phyloP scores from a whole-genome alignment of 2,888 invertebrate genomes.

The Scaptodrosophila latifasciaeformis region DNA sequence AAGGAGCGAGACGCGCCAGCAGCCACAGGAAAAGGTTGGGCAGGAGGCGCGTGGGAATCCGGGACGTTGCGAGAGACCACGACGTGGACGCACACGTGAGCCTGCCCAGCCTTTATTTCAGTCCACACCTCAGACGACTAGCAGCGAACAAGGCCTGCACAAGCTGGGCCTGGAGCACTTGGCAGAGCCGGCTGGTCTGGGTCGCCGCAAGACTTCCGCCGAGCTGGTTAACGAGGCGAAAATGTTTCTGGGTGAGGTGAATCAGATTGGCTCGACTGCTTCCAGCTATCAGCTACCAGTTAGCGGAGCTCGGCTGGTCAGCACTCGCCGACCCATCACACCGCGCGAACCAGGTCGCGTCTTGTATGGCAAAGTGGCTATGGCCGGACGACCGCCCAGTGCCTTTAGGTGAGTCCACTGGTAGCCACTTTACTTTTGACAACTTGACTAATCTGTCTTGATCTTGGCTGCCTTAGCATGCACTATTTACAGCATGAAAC shows the following conservation, averaged over 20 bases:
- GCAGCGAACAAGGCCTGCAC: conserved; percentile 8
- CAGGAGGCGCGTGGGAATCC: no score
- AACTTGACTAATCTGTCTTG: no score
- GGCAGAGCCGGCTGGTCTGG: conserved; percentile 35
- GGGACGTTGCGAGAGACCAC: conserved; percentile 4
- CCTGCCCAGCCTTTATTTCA: no score
- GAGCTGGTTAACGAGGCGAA: conserved; percentile 88
- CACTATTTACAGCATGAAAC: conserved; percentile 79
- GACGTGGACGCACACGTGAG: conserved; percentile 1
- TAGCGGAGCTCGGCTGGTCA: conserved; percentile 76
- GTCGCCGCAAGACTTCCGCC: conserved; percentile 82
- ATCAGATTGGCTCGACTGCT: conserved; percentile 7
- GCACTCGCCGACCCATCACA: conserved; percentile 90
- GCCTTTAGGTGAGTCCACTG: conserved; percentile 80
- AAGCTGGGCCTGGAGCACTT: conserved; percentile 15
- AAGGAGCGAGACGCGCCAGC: conserved; percentile 57
- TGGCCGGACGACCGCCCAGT: conserved; percentile 82
- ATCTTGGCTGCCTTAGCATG: conserved; percentile 76
- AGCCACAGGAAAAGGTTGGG: conserved; percentile 12
- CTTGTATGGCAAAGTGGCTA: conserved; percentile 80
- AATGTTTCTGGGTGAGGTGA: conserved; percentile 76
- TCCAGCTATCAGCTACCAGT: conserved; percentile 26
- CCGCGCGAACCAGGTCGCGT: conserved; percentile 87
- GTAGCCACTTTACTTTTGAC: background rate
- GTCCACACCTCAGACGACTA: background rate